Percentiles rank a stretch among this genome's conserved stretches.
These are phyloP conservation scores for Callyntrura guangdongensis DNA, from an alignment of 2,888 invertebrate genomes.

Conservation along the genomic window DNA sequence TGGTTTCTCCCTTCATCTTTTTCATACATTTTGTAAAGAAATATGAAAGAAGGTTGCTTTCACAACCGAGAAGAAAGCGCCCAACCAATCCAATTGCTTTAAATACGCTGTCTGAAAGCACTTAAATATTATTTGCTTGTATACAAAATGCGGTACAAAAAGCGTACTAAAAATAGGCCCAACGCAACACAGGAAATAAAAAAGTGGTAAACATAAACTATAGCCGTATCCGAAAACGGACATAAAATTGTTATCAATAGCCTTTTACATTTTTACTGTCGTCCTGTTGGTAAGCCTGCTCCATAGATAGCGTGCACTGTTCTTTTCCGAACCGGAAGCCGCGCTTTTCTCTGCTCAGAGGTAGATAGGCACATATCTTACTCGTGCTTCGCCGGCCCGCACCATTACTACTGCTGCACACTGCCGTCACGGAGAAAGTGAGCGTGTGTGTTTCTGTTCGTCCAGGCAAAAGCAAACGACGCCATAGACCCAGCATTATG, in stretches of 20 bases:
- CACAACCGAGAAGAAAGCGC: neutral
- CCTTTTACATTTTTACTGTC: neutral
- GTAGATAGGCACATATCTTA: slow-evolving; percentile 5
- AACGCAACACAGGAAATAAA: neutral
- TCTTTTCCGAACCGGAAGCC: slow-evolving; percentile 14
- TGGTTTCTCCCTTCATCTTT: neutral
- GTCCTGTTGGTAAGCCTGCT: slow-evolving; percentile 34
- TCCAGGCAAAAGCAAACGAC: slow-evolving; percentile 27
- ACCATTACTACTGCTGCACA: neutral
- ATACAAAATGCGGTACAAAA: neutral
- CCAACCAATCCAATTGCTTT: neutral
- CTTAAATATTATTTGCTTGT: neutral
- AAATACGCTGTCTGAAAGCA: neutral
- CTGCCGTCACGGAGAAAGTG: neutral
- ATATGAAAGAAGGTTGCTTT: neutral
- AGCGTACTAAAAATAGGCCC: neutral
- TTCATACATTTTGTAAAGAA: neutral
- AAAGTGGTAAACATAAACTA: slow-evolving; percentile 1
- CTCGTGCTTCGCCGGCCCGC: neutral
- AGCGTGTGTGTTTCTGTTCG: neutral
- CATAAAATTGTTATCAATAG: no score
- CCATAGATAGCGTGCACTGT: slow-evolving; percentile 58
- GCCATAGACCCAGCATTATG: slow-evolving; percentile 18
- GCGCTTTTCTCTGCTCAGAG: neutral
- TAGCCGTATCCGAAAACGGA: no score